These are phyloP conservation scores for Ectemnius lituratus DNA, from an alignment of 2,888 invertebrate genomes.

Conservation along the genomic window DNA sequence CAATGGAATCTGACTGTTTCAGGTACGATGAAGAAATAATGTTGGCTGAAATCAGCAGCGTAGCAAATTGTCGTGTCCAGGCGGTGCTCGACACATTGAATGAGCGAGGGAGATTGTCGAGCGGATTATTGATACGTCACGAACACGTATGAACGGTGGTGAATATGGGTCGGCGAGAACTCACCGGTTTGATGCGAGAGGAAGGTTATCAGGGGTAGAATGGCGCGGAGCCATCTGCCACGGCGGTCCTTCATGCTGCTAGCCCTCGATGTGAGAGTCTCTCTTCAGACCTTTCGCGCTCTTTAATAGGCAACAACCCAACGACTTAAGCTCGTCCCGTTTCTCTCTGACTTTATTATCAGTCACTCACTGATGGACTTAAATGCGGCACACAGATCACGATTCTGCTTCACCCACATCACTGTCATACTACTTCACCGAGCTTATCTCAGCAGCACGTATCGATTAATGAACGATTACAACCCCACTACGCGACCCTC, in stretches of 20 bases:
- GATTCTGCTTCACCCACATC: constrained; percentile 46
- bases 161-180: constrained; percentile 29
- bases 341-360: constrained; percentile 39
- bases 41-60: no score
- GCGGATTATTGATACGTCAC: no score
- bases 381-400: constrained; percentile 25
- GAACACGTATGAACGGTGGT: no score
- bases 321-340: constrained; percentile 19
- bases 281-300: constrained; percentile 11
- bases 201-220: constrained; percentile 69
- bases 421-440: constrained; percentile 45
- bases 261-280: constrained; percentile 33
- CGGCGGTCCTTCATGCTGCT: constrained; percentile 69
- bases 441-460: constrained; percentile 19
- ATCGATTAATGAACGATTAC: no score
- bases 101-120: no score
- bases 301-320: constrained; percentile 20
- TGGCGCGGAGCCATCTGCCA: constrained; percentile 69
- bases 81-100: no score
- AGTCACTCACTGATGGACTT: constrained; percentile 49
- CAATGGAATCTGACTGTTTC: no score
- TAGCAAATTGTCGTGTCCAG: no score
- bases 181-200: constrained; percentile 71
- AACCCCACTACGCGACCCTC: no score
- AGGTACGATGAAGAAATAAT: no score